Evolutionary conservation across 2,113 vertebrate species (phyloP), one percentile per base, ranked within the genome.

Genomic region (Hemichromis elongatus): DNA sequence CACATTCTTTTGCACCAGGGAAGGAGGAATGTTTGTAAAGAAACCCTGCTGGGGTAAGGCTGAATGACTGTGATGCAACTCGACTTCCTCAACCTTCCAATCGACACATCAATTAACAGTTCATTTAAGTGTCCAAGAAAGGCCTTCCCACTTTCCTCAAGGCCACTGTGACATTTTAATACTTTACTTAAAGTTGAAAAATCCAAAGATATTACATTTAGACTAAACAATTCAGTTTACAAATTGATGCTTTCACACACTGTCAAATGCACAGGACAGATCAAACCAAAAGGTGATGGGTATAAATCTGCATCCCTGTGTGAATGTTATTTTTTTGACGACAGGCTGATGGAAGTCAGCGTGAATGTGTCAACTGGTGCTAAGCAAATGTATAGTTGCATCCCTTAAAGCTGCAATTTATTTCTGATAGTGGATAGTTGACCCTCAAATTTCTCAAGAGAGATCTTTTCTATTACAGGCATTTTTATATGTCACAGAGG

Each of bases 21-120:
- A 54, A 21, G 18, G 52, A 89, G 83, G 78, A 93, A 91, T 89
- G 92, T 93, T 82, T 89, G 75, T 57, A 37, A 79, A 83, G 86
- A 82, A 89, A 78, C 79, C 54, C 21, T 84, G 79, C 73, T 82
- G 88, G 86, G 28, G 13, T 52, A 63, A 73, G 84, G 28, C 55
- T 84, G 77, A 26, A 6, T 88, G 79, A 68, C 18, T 78, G 26
- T 80, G 57, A 77, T 5, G 33, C 61, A 85, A 80, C 70, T 86
- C 21, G 24, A 53, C 42, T 57, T 79, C 7, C 26, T 37, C 3
- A 5, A 52, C 35, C 21, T 45, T 30, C 12, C 26, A 56, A 8
- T 12, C 28, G 33, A 77, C 84, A 81, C 28, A 26, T 75, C 26
- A 13, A 52, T 75, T 75, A 75, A 2, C 18, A 75, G 70, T 19